phyloP scores from a whole-genome alignment of 2,113 vertebrate genomes.

The Neomonachus schauinslandi region DNA sequence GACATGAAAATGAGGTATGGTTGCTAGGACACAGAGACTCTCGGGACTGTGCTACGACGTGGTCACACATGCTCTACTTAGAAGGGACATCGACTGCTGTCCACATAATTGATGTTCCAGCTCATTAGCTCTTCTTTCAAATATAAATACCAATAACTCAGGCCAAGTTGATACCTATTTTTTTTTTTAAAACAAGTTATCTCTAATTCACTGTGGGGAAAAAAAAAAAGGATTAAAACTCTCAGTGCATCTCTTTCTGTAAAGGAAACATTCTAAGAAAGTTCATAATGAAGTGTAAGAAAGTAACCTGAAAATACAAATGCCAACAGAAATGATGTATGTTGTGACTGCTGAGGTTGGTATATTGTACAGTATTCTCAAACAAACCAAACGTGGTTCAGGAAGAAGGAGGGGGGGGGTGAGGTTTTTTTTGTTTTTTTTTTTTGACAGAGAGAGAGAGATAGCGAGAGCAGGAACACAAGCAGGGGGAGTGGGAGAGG shows the following conservation, averaged over 20 bases:
- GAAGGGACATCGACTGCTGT: background rate
- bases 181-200: constrained; percentile 18
- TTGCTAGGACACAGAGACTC: background rate
- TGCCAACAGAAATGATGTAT: background rate
- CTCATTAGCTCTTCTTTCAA: background rate
- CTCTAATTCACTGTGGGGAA: background rate
- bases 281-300: background rate
- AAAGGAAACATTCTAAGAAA: constrained; percentile 24
- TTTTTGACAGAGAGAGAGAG: too few relatives aligned
- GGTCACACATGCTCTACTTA: background rate
- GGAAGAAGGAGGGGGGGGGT: too few relatives aligned
- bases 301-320: background rate
- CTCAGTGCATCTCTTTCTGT: background rate
- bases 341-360: background rate
- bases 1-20: background rate
- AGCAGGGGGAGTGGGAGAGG: too few relatives aligned
- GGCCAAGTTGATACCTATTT: background rate
- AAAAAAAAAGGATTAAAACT: background rate
- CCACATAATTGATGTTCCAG: rapidly evolving
- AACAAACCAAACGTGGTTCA: background rate
- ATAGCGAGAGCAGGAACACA: too few relatives aligned
- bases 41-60: rapidly evolving
- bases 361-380: background rate
- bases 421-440: too few relatives aligned
- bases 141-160: background rate